Evolutionary conservation across 92 coral and sea anemone species (phyloP), one percentile per base, ranked within the genome.

Genomic region (Siderastrea siderea): DNA sequence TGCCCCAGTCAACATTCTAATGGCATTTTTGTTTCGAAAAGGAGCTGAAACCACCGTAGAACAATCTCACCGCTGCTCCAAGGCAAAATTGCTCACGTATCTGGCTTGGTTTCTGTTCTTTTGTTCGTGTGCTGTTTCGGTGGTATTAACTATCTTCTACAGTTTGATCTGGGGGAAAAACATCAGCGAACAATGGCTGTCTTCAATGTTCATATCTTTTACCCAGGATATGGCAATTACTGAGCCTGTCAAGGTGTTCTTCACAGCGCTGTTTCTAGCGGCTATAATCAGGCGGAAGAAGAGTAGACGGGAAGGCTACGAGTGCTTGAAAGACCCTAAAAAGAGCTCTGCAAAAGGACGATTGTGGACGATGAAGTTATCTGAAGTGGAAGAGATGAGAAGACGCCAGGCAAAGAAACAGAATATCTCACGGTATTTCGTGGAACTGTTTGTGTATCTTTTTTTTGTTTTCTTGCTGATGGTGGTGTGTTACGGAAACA

Each of bases 181-280:
- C 7, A 78, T 94, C 68, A 90, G 94, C 4, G 90, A 95, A 46
- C 95, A 94, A 26, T 95, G 98, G 98, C 92, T 95, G 3, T 89
- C 98, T 6, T 95, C 98, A 1, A 92, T 94, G 88, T 87, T 95
- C 9, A 86, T 95, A 38, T 92, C 98, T 1, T 95, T 95, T 85
- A 71, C 88, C 1, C 91, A 95, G 71, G 98, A 95, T 64, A 62
- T 94, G 44, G 84, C 88, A 43, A 82, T 94, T 13, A 85, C 92
- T 17, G 97, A 95, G 74, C 98, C 98, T 5, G 80, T 92, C 13
- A 95, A 94, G 63, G 98, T 96, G 7, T 96, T 85, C 69, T 75
- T 95, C 10, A 74, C 88, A 2, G 98, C 99, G 1, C 38, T 95
- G 38, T 75, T 95, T 47, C 73, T 93, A 75, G 90, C 96, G 19